Conservation (phyloP, 1,140 invertebrate genomes). For the Trichonephila clavipes region DNA sequence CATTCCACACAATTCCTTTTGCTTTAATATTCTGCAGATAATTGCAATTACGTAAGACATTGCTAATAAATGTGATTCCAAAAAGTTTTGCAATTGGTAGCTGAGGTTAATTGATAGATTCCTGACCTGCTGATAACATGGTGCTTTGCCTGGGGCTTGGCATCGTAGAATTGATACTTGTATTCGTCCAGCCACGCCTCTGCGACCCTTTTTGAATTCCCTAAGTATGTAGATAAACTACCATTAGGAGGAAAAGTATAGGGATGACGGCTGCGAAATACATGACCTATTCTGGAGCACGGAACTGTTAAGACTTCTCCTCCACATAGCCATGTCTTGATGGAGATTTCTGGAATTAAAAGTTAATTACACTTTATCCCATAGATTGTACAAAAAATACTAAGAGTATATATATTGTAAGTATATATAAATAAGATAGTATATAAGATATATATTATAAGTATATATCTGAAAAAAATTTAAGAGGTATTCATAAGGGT, state of each 20-base stretch:
- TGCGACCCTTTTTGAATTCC: constrained; percentile 90
- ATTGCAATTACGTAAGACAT: too few species aligned
- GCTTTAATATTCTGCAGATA: too few species aligned
- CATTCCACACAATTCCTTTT: too few species aligned
- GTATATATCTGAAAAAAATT: too few species aligned
- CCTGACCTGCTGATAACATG: constrained; percentile 83
- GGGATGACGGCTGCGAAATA: constrained; percentile 95
- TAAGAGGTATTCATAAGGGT: too few species aligned
- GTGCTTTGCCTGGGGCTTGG: constrained; percentile 85
- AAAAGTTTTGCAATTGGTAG: not conserved
- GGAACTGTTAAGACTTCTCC: constrained; percentile 96
- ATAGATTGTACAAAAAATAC: too few species aligned
- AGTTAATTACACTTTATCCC: too few species aligned
- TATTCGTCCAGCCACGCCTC: constrained; percentile 97
- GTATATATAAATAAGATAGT: too few species aligned
- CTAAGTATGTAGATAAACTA: constrained; percentile 96
- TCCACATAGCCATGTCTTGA: constrained; percentile 87
- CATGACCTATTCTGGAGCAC: constrained; percentile 98
- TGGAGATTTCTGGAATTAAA: constrained; percentile 54
- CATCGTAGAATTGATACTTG: constrained; percentile 93
- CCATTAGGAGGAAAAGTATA: constrained; percentile 87
- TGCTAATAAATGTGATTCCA: too few species aligned
- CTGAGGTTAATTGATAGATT: not conserved
- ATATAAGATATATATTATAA: too few species aligned
- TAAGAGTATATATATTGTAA: too few species aligned